Base-by-base conservation (phyloP, 2,113 vertebrate genomes). In the Nycticryphes semicollaris region DNA sequence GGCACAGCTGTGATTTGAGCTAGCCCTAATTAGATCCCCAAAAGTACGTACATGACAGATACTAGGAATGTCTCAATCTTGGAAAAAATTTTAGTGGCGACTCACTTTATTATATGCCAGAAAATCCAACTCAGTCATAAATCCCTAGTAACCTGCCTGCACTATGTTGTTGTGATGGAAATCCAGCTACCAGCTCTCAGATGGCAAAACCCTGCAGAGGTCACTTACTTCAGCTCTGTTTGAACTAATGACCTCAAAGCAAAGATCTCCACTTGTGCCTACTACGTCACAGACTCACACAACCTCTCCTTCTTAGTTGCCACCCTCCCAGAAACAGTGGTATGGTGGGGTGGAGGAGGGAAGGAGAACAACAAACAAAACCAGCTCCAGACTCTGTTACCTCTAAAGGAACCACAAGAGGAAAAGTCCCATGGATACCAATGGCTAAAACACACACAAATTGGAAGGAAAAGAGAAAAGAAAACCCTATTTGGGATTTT, bases 401-500 rank as follows among this genome's bases (percentile, higher is more conserved):
- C 33, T 75, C 60, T 72, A 54, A 84, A 67, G 27, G 35, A 94
- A 78, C 25, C 41, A 53, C 57, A 85, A 84, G 48, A 91, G 73
- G 84, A 90, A 92, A 87, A 89, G 74, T 64, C 81, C 45, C 81
- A 59, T 85, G 93, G 95, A 94, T 73, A 94, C 89, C 66, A 69
- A 94, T 56, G 66, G 41, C 87, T 95, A 96, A 96, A 84, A 43
- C 70, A 92, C 86, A 92, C n/a, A 84, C 57, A 90, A 80, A 59
- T 45, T 69, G 59, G 39, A 87, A 91, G 67, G 47, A 60, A 84
- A 85, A 91, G 57, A 90, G 91, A 83, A 96, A 96, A 94, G 82
- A 91, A 96, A 97, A 94, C 90, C 67, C 90, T 83, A 13, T 83
- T 14, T 93, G 87, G 95, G 95, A 93, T 93, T 95, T 95, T 85